Evolutionary conservation across 2,113 vertebrate species (phyloP).

Genomic region (Ondatra zibethicus): DNA sequence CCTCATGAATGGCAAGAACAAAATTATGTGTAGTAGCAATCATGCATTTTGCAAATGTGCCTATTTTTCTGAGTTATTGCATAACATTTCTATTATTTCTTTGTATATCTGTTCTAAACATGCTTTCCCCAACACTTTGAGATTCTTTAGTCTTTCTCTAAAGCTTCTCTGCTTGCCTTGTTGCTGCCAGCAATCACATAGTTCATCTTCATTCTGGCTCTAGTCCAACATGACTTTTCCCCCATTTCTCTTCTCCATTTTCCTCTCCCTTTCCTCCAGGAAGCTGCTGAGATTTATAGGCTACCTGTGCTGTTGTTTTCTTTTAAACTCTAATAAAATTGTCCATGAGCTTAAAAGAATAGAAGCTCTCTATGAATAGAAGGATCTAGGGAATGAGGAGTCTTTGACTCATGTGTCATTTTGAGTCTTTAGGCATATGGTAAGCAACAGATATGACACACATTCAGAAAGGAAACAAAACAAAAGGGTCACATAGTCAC

Average conservation of each 20-base stretch:
- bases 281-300: neutral
- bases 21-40: neutral
- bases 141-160: neutral
- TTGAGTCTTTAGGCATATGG: neutral
- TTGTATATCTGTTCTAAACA: neutral
- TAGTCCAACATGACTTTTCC: no score
- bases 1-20: neutral
- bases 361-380: neutral
- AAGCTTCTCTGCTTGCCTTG: neutral
- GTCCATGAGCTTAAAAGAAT: neutral
- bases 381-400: rapidly evolving
- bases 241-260: neutral
- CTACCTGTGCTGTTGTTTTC: neutral
- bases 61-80: neutral
- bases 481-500: rapidly evolving
- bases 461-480: no score
- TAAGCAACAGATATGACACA: neutral
- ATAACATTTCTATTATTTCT: neutral
- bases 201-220: neutral
- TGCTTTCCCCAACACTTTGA: neutral
- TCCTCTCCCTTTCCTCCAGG: rapidly evolving
- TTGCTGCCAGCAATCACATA: neutral
- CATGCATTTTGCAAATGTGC: neutral
- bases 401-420: neutral
- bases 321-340: neutral